These are phyloP conservation scores for Ernsta delagoae DNA, from an alignment of 2,888 invertebrate species.

Conservation along the genomic window DNA sequence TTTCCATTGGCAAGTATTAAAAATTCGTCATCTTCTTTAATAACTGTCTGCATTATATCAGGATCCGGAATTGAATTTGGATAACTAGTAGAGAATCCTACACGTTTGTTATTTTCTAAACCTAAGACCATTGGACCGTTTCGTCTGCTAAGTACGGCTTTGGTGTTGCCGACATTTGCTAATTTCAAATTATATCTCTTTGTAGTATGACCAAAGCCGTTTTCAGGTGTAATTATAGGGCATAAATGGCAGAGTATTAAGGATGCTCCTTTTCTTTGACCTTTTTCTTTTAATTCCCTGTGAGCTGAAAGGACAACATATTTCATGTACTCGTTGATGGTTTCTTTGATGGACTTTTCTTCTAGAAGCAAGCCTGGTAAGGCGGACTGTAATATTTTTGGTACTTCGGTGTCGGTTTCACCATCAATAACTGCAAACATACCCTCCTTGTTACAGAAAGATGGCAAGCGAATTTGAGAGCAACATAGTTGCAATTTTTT, in stretches of 20 bases:
- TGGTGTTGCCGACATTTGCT: conserved; percentile 90
- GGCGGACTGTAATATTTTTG: conserved; percentile 88
- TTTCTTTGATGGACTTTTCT: conserved; percentile 92
- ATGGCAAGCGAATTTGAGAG: conserved; percentile 90
- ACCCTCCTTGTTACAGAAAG: conserved; percentile 92
- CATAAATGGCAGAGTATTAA: conserved; percentile 90
- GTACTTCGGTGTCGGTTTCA: conserved; percentile 88
- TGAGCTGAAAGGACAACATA: conserved; percentile 93
- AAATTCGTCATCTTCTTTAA: conserved; percentile 93
- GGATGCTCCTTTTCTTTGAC: conserved; percentile 89
- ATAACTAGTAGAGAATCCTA: conserved; percentile 87
- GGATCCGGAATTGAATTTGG: conserved; percentile 91
- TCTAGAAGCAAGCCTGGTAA: conserved; percentile 92
- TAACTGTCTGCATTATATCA: conserved; percentile 88
- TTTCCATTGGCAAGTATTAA: conserved; percentile 92
- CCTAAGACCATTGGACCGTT: conserved; percentile 88
- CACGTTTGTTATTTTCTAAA: conserved; percentile 86
- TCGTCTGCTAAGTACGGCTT: conserved; percentile 89
- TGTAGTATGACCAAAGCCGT: conserved; percentile 85
- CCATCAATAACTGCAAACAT: conserved; percentile 94
- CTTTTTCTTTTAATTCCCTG: conserved; percentile 89
- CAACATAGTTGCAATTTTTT: conserved; percentile 89
- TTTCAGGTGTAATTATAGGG: conserved; percentile 84
- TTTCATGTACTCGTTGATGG: conserved; percentile 92
- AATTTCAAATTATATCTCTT: conserved; percentile 89